Evolutionary conservation across 2,797 vertebrate species (phyloP), one percentile per base, ranked within the genome.

Genomic region (Hapalemur alaotrensis): DNA sequence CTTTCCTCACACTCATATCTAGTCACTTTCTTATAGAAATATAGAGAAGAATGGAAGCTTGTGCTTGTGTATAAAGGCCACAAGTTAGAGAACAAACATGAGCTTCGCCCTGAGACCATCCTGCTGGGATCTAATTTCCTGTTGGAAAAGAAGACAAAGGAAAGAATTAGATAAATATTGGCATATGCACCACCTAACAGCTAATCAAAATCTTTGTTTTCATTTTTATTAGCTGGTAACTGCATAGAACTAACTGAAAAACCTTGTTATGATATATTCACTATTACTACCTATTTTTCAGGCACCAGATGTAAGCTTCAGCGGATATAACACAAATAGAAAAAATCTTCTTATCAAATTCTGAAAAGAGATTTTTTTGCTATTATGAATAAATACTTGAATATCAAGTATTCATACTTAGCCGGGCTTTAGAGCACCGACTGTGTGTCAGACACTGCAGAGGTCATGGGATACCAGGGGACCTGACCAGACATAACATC

Each of bases 111-210:
- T n/a, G 48, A 94, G 59, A 88, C n/a, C 63, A 89, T 54, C n/a
- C 69, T 84, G 61, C n/a, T 93, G 25, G 10, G 28, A 87, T 30
- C 48, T 25, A 69, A 80, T 73, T 95, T 97, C 75, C 89, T 95
- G 72, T 38, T 95, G 85, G 72, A 73, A 79, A 90, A 96, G 70
- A 95, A 81, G 89, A 18, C 46, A 70, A 83, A 65, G 63, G 78
- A 73, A 93, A 86, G 65, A 81, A 94, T 43, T 8, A 86, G 72
- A 90, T 41, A 78, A 90, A 82, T 65, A 73, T 4, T 65, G 80
- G 75, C 79, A 63, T 28, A 59, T 9, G 43, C 5, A 25, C 80
- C 63, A 67, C 48, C 48, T 43, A 50, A 61, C 50, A 92, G 88
- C 52, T 80, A 76, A 92, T 57, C 76, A 87, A 75, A 91, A 32